Evolutionary conservation across 2,113 vertebrate species (phyloP).

Genomic region (Gasterosteus nipponicus): DNA sequence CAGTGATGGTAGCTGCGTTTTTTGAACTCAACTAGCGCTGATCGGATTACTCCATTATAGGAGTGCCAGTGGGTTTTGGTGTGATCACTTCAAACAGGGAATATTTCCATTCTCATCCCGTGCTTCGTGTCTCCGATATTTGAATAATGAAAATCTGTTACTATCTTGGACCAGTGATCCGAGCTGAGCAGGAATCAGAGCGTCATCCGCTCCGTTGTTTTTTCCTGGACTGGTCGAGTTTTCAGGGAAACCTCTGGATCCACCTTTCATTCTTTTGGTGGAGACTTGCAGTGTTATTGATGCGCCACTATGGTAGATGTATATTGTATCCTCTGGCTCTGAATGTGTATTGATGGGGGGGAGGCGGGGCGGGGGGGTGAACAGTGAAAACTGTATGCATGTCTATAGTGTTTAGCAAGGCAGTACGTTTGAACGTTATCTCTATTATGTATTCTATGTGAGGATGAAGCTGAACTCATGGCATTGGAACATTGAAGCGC

Average conservation of each 20-base stretch:
- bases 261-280: slow-evolving; percentile 55
- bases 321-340: slow-evolving; percentile 71
- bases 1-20: slow-evolving; percentile 52
- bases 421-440: slow-evolving; percentile 59
- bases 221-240: slow-evolving; percentile 48
- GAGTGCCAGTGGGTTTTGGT: slow-evolving; percentile 51
- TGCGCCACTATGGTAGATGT: slow-evolving; percentile 69
- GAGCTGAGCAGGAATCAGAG: slow-evolving; percentile 36
- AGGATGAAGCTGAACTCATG: slow-evolving; percentile 68
- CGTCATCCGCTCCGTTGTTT: slow-evolving; percentile 24
- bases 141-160: slow-evolving; percentile 59
- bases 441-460: slow-evolving; percentile 75
- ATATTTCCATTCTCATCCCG: slow-evolving; percentile 45
- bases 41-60: slow-evolving; percentile 67
- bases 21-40: slow-evolving; percentile 61
- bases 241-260: slow-evolving; percentile 72
- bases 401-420: slow-evolving; percentile 78
- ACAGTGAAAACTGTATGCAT: slow-evolving; percentile 77
- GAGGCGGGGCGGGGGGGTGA: slow-evolving; percentile 30
- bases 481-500: slow-evolving; percentile 71
- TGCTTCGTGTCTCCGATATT: slow-evolving; percentile 55
- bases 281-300: slow-evolving; percentile 50
- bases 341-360: slow-evolving; percentile 68
- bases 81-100: slow-evolving; percentile 54
- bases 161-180: slow-evolving; percentile 60